These are phyloP conservation scores for Caenorhabditis drosophilae DNA, from an alignment of 2,888 invertebrate genomes.

Conservation along the genomic window DNA sequence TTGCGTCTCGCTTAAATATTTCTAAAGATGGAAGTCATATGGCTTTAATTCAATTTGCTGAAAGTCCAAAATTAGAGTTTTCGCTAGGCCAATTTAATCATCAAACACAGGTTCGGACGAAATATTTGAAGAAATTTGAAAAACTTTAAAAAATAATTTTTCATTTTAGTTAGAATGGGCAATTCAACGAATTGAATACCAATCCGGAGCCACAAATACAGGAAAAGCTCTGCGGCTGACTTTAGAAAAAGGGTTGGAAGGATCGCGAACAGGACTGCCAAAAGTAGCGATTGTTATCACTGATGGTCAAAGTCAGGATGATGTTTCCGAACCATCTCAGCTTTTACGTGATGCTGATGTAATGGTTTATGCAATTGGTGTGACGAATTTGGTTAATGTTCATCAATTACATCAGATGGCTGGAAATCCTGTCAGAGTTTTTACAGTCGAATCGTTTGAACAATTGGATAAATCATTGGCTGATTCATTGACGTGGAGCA, in stretches of 20 bases:
- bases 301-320: constrained; percentile 70
- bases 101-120: constrained; percentile 60
- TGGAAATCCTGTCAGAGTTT: constrained; percentile 64
- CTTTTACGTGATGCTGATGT: constrained; percentile 66
- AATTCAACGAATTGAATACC: constrained; percentile 61
- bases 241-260: constrained; percentile 53
- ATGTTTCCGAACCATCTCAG: constrained; percentile 64
- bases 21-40: constrained; percentile 67
- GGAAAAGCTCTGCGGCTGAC: constrained; percentile 63
- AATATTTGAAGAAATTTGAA: not conserved
- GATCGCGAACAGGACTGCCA: constrained; percentile 65
- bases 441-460: constrained; percentile 68
- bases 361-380: constrained; percentile 70
- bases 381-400: constrained; percentile 67
- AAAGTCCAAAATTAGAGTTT: constrained; percentile 67
- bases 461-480: constrained; percentile 64
- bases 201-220: constrained; percentile 66
- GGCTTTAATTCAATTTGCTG: constrained; percentile 70
- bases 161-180: constrained; percentile 65
- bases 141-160: not conserved
- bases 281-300: constrained; percentile 70
- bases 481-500: constrained; percentile 66
- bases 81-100: constrained; percentile 60
- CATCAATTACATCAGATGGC: constrained; percentile 69
- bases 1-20: constrained; percentile 69